phyloP scores from a whole-genome alignment of 2,113 vertebrate genomes.

The Agelaius phoeniceus region DNA sequence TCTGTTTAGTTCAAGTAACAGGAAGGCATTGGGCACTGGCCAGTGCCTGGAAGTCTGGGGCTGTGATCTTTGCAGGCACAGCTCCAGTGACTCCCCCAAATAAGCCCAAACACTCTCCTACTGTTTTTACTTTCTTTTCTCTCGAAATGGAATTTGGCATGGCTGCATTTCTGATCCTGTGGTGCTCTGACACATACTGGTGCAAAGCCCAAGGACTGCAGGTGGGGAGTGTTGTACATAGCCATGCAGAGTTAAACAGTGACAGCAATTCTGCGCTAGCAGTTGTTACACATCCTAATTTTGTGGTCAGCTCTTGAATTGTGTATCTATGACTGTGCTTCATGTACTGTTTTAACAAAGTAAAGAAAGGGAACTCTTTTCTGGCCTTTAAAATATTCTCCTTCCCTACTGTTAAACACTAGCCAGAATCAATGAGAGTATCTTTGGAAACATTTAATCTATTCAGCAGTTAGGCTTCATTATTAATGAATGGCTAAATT shows the following conservation, averaged over 20 bases:
- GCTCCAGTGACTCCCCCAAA: neutral
- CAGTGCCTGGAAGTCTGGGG: neutral
- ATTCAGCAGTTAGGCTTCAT: neutral
- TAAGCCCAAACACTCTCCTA: neutral
- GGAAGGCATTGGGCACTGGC: neutral
- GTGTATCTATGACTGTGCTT: neutral
- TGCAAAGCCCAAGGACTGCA: neutral
- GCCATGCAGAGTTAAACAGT: neutral
- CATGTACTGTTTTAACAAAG: neutral
- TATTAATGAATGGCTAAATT: neutral
- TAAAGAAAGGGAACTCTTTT: neutral
- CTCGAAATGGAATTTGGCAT: slow-evolving; percentile 3
- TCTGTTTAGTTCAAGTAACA: neutral
- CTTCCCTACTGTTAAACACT: neutral
- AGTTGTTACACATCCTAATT: neutral
- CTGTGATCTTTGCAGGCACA: neutral
- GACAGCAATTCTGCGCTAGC: neutral
- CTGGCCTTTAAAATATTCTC: neutral
- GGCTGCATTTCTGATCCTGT: neutral
- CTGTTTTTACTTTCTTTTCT: neutral
- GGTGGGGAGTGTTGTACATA: neutral
- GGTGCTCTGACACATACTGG: neutral
- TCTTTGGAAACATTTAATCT: slow-evolving; percentile 5
- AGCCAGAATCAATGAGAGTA: neutral
- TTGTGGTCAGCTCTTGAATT: neutral